Conservation (phyloP, 2,797 vertebrate genomes). For the Chelonia mydas region DNA sequence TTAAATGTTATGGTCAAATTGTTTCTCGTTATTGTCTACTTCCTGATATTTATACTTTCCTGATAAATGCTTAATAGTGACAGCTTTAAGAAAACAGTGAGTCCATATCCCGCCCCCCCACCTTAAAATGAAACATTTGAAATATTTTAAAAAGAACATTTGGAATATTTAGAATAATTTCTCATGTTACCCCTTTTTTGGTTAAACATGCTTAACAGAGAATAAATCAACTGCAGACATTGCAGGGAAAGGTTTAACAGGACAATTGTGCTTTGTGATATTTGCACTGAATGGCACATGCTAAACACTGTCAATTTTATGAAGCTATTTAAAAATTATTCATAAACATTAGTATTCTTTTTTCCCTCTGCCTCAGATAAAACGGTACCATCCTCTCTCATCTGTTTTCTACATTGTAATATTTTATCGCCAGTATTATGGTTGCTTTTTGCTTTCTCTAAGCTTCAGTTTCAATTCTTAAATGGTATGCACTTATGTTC, state of each 20-base stretch:
- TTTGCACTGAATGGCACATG: neutral
- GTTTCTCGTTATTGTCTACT: neutral
- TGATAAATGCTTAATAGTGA: neutral
- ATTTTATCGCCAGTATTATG: slow-evolving; percentile 17
- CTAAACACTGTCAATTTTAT: neutral
- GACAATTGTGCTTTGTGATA: neutral
- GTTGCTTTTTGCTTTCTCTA: neutral
- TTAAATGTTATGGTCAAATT: neutral
- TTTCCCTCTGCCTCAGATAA: neutral
- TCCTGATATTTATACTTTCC: neutral
- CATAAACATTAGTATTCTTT: neutral
- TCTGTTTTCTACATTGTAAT: neutral
- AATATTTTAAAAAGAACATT: neutral
- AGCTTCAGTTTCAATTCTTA: slow-evolving; percentile 21
- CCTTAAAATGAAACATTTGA: neutral
- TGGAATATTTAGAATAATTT: neutral
- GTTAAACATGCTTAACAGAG: neutral
- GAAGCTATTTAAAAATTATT: slow-evolving; percentile 12
- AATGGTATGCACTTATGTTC: neutral
- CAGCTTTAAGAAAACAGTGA: neutral
- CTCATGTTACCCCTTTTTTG: neutral
- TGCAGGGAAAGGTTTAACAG: neutral
- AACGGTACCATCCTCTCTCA: neutral
- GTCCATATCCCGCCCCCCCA: neutral
- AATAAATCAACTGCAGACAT: neutral